Percentiles rank a stretch among this genome's conserved stretches.
Evolutionary conservation across 2,888 invertebrate genomes (phyloP).

Genomic region (Limnephilus marmoratus): DNA sequence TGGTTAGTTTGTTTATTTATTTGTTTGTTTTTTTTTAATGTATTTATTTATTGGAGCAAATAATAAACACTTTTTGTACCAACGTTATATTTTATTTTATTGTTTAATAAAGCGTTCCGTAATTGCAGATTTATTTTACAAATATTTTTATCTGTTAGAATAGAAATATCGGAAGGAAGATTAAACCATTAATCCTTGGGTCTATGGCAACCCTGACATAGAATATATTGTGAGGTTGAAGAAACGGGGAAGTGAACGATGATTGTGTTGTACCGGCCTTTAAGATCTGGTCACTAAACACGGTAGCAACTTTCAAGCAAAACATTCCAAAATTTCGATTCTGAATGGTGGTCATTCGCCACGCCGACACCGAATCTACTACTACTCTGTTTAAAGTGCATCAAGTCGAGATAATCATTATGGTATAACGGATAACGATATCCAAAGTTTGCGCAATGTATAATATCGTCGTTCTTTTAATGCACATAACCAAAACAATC

Average conservation of each 20-base stretch:
- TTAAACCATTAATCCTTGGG: too few species aligned
- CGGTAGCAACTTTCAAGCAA: too few species aligned
- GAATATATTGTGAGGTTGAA: neutral
- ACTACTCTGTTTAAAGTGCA: neutral
- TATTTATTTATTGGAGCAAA: too few species aligned
- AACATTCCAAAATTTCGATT: neutral
- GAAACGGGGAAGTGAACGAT: neutral
- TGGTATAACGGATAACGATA: constrained; percentile 16
- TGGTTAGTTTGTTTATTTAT: too few species aligned
- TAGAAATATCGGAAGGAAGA: too few species aligned
- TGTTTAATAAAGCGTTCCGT: too few species aligned
- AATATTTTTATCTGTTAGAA: too few species aligned
- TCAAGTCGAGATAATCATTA: neutral
- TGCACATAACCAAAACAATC: constrained; percentile 15
- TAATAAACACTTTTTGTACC: too few species aligned
- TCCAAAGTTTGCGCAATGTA: constrained; percentile 5
- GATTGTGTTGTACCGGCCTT: neutral
- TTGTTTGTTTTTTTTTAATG: too few species aligned
- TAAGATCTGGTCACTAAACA: neutral
- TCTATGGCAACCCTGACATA: neutral
- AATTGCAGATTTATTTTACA: too few species aligned
- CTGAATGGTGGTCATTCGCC: neutral
- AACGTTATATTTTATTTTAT: too few species aligned
- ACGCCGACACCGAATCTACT: neutral
- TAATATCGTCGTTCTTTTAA: neutral